Conservation (phyloP, 2,797 vertebrate genomes). For the Phoxinus dragarum region DNA sequence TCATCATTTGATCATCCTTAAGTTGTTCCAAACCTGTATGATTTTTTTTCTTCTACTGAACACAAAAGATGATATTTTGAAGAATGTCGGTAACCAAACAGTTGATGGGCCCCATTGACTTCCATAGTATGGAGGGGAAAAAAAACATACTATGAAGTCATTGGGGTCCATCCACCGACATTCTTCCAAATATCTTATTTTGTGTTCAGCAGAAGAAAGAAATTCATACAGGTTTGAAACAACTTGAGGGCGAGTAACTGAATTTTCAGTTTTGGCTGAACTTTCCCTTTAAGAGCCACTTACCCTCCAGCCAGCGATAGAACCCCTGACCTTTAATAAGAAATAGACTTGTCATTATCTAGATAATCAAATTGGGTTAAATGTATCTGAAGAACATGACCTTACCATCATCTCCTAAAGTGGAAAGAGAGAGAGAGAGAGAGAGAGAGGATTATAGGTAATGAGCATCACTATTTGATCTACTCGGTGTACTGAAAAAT, state of each 20-base stretch:
- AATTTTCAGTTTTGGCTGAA: neutral
- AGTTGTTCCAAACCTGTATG: too few relatives aligned
- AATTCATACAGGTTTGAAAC: neutral
- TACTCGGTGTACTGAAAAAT: neutral
- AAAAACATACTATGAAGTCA: too few relatives aligned
- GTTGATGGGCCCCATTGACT: too few relatives aligned
- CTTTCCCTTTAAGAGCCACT: conserved; percentile 48
- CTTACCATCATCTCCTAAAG: conserved; percentile 78
- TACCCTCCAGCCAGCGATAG: conserved; percentile 93
- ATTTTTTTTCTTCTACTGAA: too few relatives aligned
- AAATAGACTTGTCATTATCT: conserved; percentile 15
- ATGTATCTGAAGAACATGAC: neutral
- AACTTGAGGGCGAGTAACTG: neutral
- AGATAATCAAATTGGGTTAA: neutral
- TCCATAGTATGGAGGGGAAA: too few relatives aligned
- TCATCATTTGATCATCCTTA: neutral
- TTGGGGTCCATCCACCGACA: too few relatives aligned
- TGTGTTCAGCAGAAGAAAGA: too few relatives aligned
- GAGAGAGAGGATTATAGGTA: neutral
- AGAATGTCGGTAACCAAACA: too few relatives aligned
- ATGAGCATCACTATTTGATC: neutral
- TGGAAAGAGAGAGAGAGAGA: conserved; percentile 20
- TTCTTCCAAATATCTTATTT: too few relatives aligned
- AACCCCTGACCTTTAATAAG: conserved; percentile 81
- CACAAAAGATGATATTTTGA: too few relatives aligned